phyloP scores from a whole-genome alignment of 2,113 vertebrate species.

The Craseonycteris thonglongyai region DNA sequence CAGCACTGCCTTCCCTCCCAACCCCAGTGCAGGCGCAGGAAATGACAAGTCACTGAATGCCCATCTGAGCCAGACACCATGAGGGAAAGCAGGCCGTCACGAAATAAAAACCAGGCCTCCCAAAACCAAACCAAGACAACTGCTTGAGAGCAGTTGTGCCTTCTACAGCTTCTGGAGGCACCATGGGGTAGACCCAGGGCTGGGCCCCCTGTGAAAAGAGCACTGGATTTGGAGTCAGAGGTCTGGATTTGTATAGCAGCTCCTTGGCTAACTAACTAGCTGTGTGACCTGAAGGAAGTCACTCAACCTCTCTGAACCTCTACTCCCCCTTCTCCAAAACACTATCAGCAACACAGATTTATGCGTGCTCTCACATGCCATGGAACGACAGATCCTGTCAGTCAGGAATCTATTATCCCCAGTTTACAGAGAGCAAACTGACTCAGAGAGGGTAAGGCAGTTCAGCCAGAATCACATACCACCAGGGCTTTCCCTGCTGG shows the following conservation, averaged over 20 bases:
- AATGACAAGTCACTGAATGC: background rate
- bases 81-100: background rate
- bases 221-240: background rate
- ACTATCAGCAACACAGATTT: background rate
- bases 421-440: background rate
- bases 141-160: background rate
- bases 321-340: background rate
- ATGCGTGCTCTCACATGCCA: background rate
- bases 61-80: background rate
- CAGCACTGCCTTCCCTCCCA: background rate
- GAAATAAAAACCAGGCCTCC: background rate
- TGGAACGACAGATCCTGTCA: background rate
- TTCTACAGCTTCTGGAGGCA: background rate
- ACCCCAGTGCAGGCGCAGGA: background rate
- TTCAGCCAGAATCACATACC: background rate
- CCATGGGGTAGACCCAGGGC: fast-evolving
- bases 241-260: background rate
- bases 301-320: background rate
- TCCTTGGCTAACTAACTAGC: background rate
- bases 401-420: background rate
- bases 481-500: background rate
- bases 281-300: background rate
- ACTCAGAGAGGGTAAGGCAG: background rate
- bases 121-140: background rate
- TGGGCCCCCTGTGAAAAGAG: background rate